Conservation (phyloP, 35 echinoderm and acorn worm species). For the Nesometra sesokonis region DNA sequence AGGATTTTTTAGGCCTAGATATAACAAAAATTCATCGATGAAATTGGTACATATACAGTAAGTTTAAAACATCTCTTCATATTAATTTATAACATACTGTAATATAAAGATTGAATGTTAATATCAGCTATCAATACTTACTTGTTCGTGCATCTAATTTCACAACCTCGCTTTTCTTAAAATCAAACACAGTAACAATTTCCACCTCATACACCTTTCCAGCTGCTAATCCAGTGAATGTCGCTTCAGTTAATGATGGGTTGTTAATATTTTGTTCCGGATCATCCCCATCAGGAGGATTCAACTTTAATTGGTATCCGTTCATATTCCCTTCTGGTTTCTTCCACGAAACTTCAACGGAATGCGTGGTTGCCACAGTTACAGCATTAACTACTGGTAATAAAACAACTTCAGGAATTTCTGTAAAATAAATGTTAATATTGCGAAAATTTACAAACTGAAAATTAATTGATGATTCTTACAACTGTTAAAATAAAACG, state of each 20-base stretch:
- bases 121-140: constrained; percentile 6
- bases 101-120: too few relatives aligned
- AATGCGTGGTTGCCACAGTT: constrained; percentile 10
- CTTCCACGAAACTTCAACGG: constrained; percentile 48
- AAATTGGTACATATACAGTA: too few relatives aligned
- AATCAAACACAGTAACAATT: constrained; percentile 39
- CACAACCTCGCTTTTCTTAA: constrained; percentile 58
- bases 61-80: too few relatives aligned
- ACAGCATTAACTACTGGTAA: constrained; percentile 25
- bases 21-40: background rate
- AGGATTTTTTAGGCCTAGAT: too few relatives aligned
- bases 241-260: constrained; percentile 36
- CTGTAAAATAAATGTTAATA: background rate
- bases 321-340: constrained; percentile 69
- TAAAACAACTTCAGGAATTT: background rate
- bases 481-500: background rate
- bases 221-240: constrained; percentile 41
- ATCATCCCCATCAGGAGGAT: constrained; percentile 47
- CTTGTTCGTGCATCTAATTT: constrained; percentile 60
- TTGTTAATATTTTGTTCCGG: constrained; percentile 44
- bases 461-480: background rate
- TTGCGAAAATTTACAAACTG: too few relatives aligned
- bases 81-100: too few relatives aligned
- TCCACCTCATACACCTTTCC: constrained; percentile 61
- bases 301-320: constrained; percentile 52